A percentile compares a stretch with the other conserved stretches of the same genome.
Conservation (phyloP, 2,113 vertebrate genomes). For the Rhinopithecus roxellana region DNA sequence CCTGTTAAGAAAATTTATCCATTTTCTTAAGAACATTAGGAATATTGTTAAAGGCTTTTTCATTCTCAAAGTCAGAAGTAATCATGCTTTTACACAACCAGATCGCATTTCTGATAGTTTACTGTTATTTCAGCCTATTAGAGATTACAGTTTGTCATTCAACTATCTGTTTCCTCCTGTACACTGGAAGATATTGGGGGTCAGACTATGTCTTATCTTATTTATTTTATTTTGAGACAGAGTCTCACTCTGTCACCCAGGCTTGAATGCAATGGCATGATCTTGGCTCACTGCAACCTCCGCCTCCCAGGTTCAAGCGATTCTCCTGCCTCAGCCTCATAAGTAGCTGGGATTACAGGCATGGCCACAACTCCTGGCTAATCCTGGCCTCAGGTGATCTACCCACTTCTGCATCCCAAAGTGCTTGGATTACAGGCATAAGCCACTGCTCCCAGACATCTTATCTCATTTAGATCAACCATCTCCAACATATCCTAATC, state of each 20-base stretch:
- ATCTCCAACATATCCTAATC: not conserved
- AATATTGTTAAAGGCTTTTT: not conserved
- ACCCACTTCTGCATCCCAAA: no score
- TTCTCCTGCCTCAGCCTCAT: no score
- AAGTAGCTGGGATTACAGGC: no score
- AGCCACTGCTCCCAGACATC: no score
- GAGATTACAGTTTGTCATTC: not conserved
- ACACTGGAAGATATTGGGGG: not conserved
- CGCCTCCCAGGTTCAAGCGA: no score
- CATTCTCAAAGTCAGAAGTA: not conserved
- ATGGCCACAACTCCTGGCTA: no score
- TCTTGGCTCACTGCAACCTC: no score
- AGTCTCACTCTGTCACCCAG: no score
- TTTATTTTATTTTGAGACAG: not conserved
- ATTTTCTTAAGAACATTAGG: not conserved
- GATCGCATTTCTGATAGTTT: not conserved
- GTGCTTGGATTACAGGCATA: no score
- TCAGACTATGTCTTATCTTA: not conserved
- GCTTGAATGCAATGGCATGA: no score
- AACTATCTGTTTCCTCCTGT: not conserved
- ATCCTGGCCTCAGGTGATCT: no score
- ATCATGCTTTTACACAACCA: not conserved
- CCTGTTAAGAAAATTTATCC: not conserved
- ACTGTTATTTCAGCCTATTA: not conserved
- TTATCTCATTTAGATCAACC: not conserved